Conservation (phyloP, 2,797 vertebrate genomes). For the Onychomys torridus region DNA sequence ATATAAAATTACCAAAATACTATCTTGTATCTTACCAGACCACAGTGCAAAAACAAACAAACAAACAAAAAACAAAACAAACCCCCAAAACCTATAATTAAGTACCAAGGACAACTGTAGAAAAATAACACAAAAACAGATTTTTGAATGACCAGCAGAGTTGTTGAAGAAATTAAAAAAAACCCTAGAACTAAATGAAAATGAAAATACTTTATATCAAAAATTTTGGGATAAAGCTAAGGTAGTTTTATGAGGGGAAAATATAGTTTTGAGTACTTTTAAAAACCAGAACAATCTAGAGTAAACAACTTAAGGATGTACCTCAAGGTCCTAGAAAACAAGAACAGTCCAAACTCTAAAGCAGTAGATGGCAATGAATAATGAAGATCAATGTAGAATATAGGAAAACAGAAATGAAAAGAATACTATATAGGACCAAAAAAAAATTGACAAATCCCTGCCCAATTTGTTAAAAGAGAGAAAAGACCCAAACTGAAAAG, state of each 20-base stretch:
- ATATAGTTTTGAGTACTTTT: background rate
- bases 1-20: background rate
- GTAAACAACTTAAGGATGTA: background rate
- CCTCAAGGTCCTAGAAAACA: background rate
- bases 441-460: background rate
- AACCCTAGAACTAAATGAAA: background rate
- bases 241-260: background rate
- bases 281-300: background rate
- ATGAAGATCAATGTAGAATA: background rate
- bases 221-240: background rate
- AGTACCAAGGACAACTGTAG: background rate
- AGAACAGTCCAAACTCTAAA: background rate
- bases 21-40: background rate
- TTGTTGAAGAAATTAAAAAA: background rate
- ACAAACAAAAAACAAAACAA: no score
- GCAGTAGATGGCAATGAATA: background rate
- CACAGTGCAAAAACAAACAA: background rate
- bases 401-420: background rate
- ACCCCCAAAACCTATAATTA: background rate
- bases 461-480: background rate
- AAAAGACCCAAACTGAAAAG: background rate
- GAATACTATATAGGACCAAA: background rate
- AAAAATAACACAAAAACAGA: background rate
- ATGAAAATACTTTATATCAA: background rate
- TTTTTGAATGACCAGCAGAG: background rate